Base-by-base conservation (phyloP, 2,113 vertebrate species). In the Chloebia gouldiae region DNA sequence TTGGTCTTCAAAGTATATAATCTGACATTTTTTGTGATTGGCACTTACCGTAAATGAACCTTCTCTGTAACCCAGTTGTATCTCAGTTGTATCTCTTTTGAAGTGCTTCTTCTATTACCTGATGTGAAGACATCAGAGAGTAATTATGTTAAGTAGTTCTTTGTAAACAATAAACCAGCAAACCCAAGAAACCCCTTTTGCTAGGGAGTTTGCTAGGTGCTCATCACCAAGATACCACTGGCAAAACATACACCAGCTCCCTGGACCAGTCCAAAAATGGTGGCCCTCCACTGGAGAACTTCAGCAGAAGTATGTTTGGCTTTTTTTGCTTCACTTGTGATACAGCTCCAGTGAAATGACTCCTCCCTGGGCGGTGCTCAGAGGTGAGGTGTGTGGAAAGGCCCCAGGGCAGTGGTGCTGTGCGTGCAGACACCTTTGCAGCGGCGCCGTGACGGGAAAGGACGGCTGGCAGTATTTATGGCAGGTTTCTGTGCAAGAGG, bases 91-190 rank as follows among this genome's bases (percentile, higher is more conserved):
- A 60, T 61, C 30, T 53, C 63, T 73, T 65, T 60, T 50, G 59
- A 94, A 93, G 76, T 13, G 17, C 50, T 49, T 4, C 37, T 70
- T 68, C 56, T 78, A 2, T 84, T 72, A 88, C 81, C 90, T 90
- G 87, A 88, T 96, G 75, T 90, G 90, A 97, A 93, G 70, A 89
- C 90, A 93, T 81, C 92, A 87, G 94, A 95, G 39, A 72, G 73
- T 51, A 45, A 22, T 76, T 56, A 89, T 47, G 9, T 87, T 95
- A 96, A 96, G 79, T 77, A 94, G 86, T 64, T 95, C 82, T 96
- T 96, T 95, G 94, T 96, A 93, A 97, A 97, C 64, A 97, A 93
- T 90, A 96, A 86, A 49, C n/a, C 33, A 82, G 71, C 61, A 85
- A 88, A 87, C 45, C 88, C 96, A 89, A 95, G 60, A 44, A 78